Evolutionary conservation across 1,140 invertebrate species (phyloP), one percentile per base, ranked within the genome.

Genomic region (Pristionchus pacificus): DNA sequence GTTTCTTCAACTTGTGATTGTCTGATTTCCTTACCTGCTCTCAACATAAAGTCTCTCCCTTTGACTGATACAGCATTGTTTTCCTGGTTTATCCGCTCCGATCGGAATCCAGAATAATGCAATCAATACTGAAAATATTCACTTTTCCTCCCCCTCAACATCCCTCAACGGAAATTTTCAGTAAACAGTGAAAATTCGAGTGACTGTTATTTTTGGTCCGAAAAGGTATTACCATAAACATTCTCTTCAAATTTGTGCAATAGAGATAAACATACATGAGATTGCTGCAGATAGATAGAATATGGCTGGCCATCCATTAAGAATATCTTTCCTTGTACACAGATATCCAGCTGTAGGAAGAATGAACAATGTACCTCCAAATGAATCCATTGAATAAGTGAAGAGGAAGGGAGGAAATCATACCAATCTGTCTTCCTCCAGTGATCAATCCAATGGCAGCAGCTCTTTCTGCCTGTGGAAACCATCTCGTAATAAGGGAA

Each of bases 391-490:
- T n/a, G n/a, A n/a, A n/a, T n/a, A 75, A 77, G 29, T n/a, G 24
- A 65, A 60, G 30, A 59, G 14, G 10, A 24, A 49, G n/a, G n/a
- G n/a, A 65, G 33, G 24, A 29, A 29, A 65, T 28, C 76, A 62
- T 15, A 78, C 77, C 79, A 57, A 82, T 80, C 67, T 82, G 80
- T 30, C 80, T 68, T 57, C 80, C 80, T 31, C 81, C 80, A 3
- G 82, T 84, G 62, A 82, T 83, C 28, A 83, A 74, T 31, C 80
- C 80, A 38, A 82, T 81, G n/a, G 80, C 80, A 27, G 78, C 82
- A 13, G 80, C 82, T 29, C 80, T 61, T 74, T 81, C 79, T 27
- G 76, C 65, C 60, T 75, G 76, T 29, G 79, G 79, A 60, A 81
- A 81, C 80, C 80, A 83, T 32, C 80, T 74, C 27, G 80, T 82